These are phyloP conservation scores for Nudaria mundana DNA, from an alignment of 2,888 invertebrate genomes.

Conservation along the genomic window DNA sequence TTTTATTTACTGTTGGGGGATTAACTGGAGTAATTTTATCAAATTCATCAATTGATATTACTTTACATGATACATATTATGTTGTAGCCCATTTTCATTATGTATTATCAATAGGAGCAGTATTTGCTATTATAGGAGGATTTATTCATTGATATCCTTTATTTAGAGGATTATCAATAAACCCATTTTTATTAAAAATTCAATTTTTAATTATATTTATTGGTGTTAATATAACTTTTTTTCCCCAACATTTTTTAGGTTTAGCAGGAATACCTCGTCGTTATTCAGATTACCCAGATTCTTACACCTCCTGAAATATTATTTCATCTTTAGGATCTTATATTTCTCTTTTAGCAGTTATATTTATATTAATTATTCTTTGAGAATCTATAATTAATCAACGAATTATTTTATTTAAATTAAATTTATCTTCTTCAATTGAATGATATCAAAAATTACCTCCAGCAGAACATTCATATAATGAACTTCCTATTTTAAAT, in stretches of 20 bases:
- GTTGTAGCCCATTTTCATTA: constrained; percentile 92
- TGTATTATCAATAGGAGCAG: constrained; percentile 89
- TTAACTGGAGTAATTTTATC: constrained; percentile 85
- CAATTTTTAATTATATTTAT: constrained; percentile 88
- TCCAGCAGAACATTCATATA: constrained; percentile 81
- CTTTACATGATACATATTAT: constrained; percentile 91
- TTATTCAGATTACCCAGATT: constrained; percentile 87
- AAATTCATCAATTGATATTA: constrained; percentile 89
- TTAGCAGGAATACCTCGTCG: constrained; percentile 85
- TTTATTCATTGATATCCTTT: constrained; percentile 87
- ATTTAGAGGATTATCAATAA: constrained; percentile 83
- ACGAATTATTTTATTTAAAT: constrained; percentile 71
- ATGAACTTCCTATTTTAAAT: constrained; percentile 80
- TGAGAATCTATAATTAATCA: constrained; percentile 81
- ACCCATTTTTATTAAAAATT: constrained; percentile 82
- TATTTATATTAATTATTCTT: constrained; percentile 82
- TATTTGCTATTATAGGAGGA: constrained; percentile 89
- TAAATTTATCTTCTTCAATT: constrained; percentile 79
- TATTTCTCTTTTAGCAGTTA: constrained; percentile 81
- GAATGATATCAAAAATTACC: constrained; percentile 83
- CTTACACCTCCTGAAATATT: constrained; percentile 84
- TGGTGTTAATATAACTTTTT: constrained; percentile 90
- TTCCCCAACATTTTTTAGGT: constrained; percentile 87
- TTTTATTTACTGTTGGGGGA: constrained; percentile 89
- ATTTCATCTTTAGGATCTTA: constrained; percentile 85